Percentiles rank a stretch among this genome's conserved stretches.
Conservation (phyloP, 2,113 vertebrate genomes). For the Pyxicephalus adspersus region DNA sequence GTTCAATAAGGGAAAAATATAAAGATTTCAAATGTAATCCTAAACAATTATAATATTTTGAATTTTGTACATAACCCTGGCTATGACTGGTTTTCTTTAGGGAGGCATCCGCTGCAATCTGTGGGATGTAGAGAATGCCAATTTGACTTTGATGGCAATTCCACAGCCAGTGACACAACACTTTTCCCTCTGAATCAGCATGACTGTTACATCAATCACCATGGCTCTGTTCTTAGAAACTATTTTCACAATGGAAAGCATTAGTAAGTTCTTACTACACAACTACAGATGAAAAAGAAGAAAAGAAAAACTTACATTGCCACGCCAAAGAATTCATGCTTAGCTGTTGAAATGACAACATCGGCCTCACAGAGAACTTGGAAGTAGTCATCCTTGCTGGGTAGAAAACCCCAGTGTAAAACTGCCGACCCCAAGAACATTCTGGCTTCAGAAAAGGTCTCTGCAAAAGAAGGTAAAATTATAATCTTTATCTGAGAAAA, state of each 20-base stretch:
- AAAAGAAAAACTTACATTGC: constrained; percentile 85
- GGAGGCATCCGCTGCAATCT: no score
- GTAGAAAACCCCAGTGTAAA: constrained; percentile 89
- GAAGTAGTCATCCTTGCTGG: constrained; percentile 86
- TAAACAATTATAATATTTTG: no score
- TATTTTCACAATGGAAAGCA: constrained; percentile 49
- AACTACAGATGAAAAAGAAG: constrained; percentile 69
- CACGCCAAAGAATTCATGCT: constrained; percentile 96
- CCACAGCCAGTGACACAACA: constrained; percentile 47
- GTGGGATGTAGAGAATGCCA: not conserved
- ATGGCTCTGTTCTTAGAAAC: constrained; percentile 35
- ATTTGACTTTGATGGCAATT: constrained; percentile 28
- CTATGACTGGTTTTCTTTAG: no score
- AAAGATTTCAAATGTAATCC: no score
- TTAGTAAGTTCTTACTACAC: constrained; percentile 60
- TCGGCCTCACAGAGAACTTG: constrained; percentile 84
- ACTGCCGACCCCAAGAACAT: constrained; percentile 75
- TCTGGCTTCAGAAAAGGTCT: constrained; percentile 84
- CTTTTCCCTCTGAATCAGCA: constrained; percentile 19
- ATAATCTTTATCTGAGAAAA: not conserved
- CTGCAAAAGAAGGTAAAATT: constrained; percentile 72
- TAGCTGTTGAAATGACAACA: constrained; percentile 92
- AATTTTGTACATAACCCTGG: no score
- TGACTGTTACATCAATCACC: constrained; percentile 30
- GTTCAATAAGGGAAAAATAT: no score